Percentiles rank a stretch among this genome's conserved stretches.
phyloP scores from a whole-genome alignment of 2,888 invertebrate species.

The Drosophila fulvimacula region DNA sequence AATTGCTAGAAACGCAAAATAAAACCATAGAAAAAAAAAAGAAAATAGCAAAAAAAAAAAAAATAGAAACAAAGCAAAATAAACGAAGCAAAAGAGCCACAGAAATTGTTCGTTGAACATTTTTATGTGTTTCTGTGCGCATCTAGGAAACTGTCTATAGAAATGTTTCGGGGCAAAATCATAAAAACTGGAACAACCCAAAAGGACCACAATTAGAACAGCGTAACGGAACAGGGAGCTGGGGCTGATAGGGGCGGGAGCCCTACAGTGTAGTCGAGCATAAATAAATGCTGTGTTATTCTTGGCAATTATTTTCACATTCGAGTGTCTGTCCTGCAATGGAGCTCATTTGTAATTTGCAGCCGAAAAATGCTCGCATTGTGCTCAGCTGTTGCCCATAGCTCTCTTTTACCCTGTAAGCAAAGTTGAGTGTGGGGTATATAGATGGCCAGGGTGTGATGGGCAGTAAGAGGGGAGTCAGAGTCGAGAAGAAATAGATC shows the following conservation, averaged over 20 bases:
- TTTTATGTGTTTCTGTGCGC: constrained; percentile 79
- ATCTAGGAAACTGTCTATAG: constrained; percentile 72
- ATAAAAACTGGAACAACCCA: constrained; percentile 63
- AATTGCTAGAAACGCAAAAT: constrained; percentile 71
- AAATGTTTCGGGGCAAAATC: constrained; percentile 55
- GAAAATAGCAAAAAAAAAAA: neutral
- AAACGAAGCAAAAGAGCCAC: constrained; percentile 47
- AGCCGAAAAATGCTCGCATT: constrained; percentile 51
- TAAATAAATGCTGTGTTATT: constrained; percentile 78
- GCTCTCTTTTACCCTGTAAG: constrained; percentile 29
- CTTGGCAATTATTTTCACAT: constrained; percentile 80
- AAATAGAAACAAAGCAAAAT: constrained; percentile 10
- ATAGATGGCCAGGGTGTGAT: neutral
- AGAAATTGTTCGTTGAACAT: constrained; percentile 75
- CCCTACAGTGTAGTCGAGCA: constrained; percentile 56
- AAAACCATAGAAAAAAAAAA: constrained; percentile 7
- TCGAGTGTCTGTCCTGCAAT: constrained; percentile 63
- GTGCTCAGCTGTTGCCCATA: constrained; percentile 54
- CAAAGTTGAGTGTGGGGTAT: neutral
- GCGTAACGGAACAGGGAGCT: neutral
- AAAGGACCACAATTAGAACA: constrained; percentile 23
- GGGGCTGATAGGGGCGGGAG: neutral
- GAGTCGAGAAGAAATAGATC: no score
- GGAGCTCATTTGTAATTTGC: constrained; percentile 78
- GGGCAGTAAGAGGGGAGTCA: no score